phyloP scores from a whole-genome alignment of 2,888 invertebrate species.

The Odontocerum albicorne region DNA sequence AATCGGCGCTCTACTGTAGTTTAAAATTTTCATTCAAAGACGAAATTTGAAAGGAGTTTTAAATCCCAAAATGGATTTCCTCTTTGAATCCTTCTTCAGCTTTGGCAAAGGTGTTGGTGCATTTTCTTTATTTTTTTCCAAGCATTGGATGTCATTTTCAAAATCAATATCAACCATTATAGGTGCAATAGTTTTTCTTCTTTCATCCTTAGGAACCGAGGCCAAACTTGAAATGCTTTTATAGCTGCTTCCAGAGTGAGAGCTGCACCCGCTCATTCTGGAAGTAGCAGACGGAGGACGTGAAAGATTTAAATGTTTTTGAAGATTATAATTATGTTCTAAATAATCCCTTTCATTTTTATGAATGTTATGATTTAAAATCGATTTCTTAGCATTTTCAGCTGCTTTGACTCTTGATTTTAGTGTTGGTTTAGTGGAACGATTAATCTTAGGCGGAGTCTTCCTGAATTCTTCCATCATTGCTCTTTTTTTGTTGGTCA shows the following conservation, averaged over 20 bases:
- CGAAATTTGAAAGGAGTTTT: slow-evolving; percentile 56
- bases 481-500: slow-evolving; percentile 47
- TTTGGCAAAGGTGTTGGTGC: slow-evolving; percentile 14
- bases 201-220: background rate
- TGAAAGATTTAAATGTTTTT: background rate
- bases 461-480: slow-evolving; percentile 45
- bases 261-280: slow-evolving; percentile 24
- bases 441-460: slow-evolving; percentile 46
- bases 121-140: slow-evolving; percentile 27
- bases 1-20: too few species aligned
- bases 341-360: background rate
- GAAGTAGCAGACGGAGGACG: slow-evolving; percentile 17
- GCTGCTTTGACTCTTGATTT: slow-evolving; percentile 21
- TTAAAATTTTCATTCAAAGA: too few species aligned
- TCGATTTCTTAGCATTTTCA: slow-evolving; percentile 18
- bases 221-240: slow-evolving; percentile 20
- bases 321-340: background rate
- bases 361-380: background rate
- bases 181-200: slow-evolving; percentile 10
- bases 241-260: slow-evolving; percentile 27
- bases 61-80: slow-evolving; percentile 51
- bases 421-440: slow-evolving; percentile 22
- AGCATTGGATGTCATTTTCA: background rate
- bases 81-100: slow-evolving; percentile 47
- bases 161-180: slow-evolving; percentile 15